Conservation (phyloP, 2,113 vertebrate genomes). For the Stictonetta naevosa region DNA sequence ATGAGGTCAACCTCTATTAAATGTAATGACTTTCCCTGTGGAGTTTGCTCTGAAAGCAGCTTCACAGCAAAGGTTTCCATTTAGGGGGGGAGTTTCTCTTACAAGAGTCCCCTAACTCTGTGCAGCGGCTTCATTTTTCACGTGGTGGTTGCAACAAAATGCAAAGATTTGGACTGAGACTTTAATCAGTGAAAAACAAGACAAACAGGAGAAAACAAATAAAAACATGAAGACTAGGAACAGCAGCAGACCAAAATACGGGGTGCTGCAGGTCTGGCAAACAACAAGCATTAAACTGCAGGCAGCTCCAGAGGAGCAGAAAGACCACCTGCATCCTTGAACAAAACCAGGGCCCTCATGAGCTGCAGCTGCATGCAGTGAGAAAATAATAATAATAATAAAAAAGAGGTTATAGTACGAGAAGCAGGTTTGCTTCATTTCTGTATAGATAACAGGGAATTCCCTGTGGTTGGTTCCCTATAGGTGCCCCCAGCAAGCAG, state of each 20-base stretch:
- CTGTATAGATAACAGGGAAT: background rate
- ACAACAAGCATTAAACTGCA: background rate
- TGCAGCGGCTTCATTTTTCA: constrained; percentile 7
- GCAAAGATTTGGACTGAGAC: background rate
- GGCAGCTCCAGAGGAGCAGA: background rate
- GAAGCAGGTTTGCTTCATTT: background rate
- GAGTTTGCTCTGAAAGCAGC: constrained; percentile 36
- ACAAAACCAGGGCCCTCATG: background rate
- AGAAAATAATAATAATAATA: background rate
- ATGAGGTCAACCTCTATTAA: constrained; percentile 40
- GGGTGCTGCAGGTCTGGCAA: background rate
- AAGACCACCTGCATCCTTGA: background rate
- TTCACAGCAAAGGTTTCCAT: constrained; percentile 43
- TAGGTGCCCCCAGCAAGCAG: background rate
- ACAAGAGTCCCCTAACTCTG: background rate
- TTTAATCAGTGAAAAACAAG: background rate
- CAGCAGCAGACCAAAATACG: background rate
- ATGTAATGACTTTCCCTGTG: constrained; percentile 9
- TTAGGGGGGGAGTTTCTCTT: background rate
- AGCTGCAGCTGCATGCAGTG: background rate
- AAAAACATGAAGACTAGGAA: background rate
- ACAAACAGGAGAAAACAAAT: background rate
- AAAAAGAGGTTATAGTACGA: background rate
- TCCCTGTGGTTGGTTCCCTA: background rate
- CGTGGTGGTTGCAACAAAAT: background rate